These are phyloP conservation scores for Sylvia borin DNA, from an alignment of 2,797 vertebrate genomes.

Conservation along the genomic window DNA sequence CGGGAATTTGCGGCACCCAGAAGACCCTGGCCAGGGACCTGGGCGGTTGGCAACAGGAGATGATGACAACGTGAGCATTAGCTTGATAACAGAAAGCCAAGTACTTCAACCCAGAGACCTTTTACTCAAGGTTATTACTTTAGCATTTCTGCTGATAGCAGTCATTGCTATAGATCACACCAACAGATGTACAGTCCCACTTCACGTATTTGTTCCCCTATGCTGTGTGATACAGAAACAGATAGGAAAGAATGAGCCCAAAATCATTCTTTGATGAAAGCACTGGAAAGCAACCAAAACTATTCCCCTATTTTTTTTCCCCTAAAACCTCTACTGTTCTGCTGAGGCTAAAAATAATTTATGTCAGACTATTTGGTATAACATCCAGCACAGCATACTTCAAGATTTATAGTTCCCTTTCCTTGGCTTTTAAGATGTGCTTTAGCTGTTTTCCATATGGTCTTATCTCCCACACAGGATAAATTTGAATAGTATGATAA, in stretches of 20 bases:
- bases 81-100: not conserved
- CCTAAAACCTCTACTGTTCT: not conserved
- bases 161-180: not conserved
- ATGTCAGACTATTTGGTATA: not conserved
- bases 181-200: not conserved
- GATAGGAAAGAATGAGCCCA: not conserved
- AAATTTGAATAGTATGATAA: slow-evolving; percentile 31
- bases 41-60: not conserved
- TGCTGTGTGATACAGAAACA: not conserved
- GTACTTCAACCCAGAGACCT: not conserved
- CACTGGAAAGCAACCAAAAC: not conserved
- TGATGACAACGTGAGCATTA: not conserved
- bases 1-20: no score
- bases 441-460: slow-evolving; percentile 48
- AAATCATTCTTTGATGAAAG: not conserved
- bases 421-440: not conserved
- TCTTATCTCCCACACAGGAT: slow-evolving; percentile 32
- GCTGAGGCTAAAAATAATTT: slow-evolving; percentile 19
- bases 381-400: slow-evolving; percentile 12
- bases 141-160: not conserved
- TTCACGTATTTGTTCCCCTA: not conserved
- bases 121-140: not conserved
- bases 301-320: not conserved
- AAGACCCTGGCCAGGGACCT: no score
- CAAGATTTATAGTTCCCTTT: slow-evolving; percentile 46